Evolutionary conservation across 2,113 vertebrate species (phyloP), one percentile per base, ranked within the genome.

Genomic region (Daphoenositta chrysoptera): DNA sequence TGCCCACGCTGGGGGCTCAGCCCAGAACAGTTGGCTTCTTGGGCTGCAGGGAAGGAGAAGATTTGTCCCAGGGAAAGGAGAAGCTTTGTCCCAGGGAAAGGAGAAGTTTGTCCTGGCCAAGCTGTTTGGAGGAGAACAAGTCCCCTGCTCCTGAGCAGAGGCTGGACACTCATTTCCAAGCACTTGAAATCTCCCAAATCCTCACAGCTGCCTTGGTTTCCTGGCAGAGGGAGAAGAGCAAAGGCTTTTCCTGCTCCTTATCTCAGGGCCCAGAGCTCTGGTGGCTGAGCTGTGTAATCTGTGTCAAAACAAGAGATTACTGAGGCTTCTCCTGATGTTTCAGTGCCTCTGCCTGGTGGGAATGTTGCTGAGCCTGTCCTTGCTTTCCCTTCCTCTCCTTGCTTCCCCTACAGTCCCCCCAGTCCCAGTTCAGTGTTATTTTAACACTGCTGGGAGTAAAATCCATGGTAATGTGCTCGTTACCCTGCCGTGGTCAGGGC

Each of bases 381-480:
- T n/a, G 60, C 33, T 28, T 60, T 48, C 6, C 83, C 73, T 77
- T 31, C 72, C 53, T 51, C 58, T 48, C 60, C 66, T 44, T 33
- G 33, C 45, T 69, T 87, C 53, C 50, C 81, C 23, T 57, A 11
- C 56, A 6, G 23, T 19, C 82, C 63, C 54, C 39, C 39, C n/a
- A 31, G 51, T 10, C 72, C 64, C 13, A 26, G 56, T 28, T 77
- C 82, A 48, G 26, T 0, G 56, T 50, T 54, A 68, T 17, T 53
- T 33, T 2, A 9, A 8, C 13, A 37, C 45, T 3, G 0, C 0
- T 51, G 42, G 84, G n/a, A 40, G 35, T 24, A 18, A 83, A 80
- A 87, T 21, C 76, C 54, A 0, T 0, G 30, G 37, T 2, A 4
- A 6, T 2, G 39, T 4, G 13, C 31, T 44, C 1, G 0, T 54